phyloP scores from a whole-genome alignment of 2,888 invertebrate genomes.

The Latrodectus elegans region DNA sequence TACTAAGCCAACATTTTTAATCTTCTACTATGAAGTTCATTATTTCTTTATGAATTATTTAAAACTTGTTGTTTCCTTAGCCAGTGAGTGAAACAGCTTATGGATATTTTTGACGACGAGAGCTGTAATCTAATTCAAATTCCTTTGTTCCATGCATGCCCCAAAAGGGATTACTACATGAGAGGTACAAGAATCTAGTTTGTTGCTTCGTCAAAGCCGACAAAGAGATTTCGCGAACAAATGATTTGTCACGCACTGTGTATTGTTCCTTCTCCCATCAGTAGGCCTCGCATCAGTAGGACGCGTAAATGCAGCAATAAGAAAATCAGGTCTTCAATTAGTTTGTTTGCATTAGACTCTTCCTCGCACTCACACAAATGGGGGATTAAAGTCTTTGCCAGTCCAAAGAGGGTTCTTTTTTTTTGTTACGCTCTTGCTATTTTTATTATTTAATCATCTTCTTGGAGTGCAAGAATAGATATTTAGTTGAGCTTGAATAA shows the following conservation, averaged over 20 bases:
- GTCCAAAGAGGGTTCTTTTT: not conserved
- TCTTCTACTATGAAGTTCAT: no score
- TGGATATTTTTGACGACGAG: not conserved
- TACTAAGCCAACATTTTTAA: no score
- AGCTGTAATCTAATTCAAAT: not conserved
- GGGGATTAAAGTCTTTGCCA: not conserved
- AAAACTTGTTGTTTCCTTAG: no score
- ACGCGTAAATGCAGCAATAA: not conserved
- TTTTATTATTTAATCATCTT: not conserved
- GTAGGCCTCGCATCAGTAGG: not conserved
- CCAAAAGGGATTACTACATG: not conserved
- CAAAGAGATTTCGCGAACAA: not conserved
- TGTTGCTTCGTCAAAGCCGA: not conserved
- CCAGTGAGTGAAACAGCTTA: not conserved
- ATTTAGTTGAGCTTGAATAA: no score
- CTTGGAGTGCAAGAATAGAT: no score
- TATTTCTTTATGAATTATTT: no score
- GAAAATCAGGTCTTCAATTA: not conserved
- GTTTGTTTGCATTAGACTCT: not conserved
- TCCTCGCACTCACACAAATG: not conserved
- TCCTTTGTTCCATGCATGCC: not conserved
- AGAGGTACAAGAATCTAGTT: not conserved
- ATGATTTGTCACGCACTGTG: not conserved
- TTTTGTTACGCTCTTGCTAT: not conserved
- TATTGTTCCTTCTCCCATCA: not conserved